These are phyloP conservation scores for Melanotaenia boesemani DNA, from an alignment of 2,797 vertebrate species.

Conservation along the genomic window DNA sequence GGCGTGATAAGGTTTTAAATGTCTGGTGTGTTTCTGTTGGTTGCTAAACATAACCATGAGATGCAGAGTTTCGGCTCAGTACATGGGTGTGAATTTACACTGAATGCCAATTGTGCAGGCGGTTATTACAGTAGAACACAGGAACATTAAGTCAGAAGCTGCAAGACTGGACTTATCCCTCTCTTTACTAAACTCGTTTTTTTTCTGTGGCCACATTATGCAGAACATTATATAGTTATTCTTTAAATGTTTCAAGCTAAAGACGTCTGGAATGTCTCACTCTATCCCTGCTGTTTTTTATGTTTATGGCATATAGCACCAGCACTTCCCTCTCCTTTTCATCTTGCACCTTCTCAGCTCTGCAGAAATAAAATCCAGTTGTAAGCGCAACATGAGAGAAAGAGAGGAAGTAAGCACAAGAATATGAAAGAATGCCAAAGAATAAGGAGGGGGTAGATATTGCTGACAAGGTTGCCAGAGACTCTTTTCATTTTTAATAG, in stretches of 20 bases:
- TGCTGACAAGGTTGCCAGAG: conserved; percentile 81
- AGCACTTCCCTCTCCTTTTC: conserved; percentile 61
- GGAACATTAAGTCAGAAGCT: not conserved
- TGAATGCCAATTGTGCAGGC: conserved; percentile 32
- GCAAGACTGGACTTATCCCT: conserved; percentile 8
- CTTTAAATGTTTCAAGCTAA: conserved; percentile 52
- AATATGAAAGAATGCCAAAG: conserved; percentile 73
- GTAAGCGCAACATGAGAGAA: conserved; percentile 57
- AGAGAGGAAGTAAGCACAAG: conserved; percentile 48
- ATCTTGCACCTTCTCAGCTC: conserved; percentile 64
- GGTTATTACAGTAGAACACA: conserved; percentile 17
- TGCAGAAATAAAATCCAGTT: conserved; percentile 75
- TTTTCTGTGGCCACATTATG: conserved; percentile 45
- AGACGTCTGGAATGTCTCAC: conserved; percentile 65
- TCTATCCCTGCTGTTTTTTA: conserved; percentile 43
- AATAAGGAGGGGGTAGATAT: conserved; percentile 76
- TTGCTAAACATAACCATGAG: conserved; percentile 56
- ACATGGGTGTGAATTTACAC: conserved; percentile 30
- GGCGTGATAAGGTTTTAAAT: conserved; percentile 73
- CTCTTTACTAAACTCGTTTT: conserved; percentile 57
- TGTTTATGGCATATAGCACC: conserved; percentile 50
- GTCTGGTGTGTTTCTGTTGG: conserved; percentile 58
- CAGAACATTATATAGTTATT: conserved; percentile 62
- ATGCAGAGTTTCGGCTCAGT: conserved; percentile 24
- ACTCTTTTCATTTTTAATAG: conserved; percentile 84